phyloP scores from a whole-genome alignment of 2,888 invertebrate species.

The Brenthis ino region DNA sequence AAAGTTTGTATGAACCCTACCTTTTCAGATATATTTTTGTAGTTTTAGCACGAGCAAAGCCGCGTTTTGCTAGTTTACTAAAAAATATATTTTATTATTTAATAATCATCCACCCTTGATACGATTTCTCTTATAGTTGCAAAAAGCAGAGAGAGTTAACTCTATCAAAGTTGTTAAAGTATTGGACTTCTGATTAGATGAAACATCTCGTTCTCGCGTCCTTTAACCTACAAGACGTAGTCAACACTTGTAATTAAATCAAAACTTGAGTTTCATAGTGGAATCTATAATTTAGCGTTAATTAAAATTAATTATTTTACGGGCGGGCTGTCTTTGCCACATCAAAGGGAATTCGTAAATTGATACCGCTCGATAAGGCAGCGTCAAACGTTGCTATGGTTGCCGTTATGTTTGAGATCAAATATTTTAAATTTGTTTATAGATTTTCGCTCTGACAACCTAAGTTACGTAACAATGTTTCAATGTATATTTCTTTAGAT shows the following conservation, averaged over 20 bases:
- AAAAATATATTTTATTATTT: too few relatives aligned
- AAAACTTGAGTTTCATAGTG: constrained; percentile 31
- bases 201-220: background rate
- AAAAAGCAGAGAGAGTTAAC: too few relatives aligned
- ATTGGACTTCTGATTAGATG: too few relatives aligned
- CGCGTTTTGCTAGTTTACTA: too few relatives aligned
- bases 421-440: constrained; percentile 12
- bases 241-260: constrained; percentile 29
- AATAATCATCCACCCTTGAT: too few relatives aligned
- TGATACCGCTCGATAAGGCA: constrained; percentile 38
- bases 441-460: background rate
- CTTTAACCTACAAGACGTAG: background rate
- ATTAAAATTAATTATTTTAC: constrained; percentile 46
- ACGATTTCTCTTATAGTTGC: too few relatives aligned
- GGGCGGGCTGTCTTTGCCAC: constrained; percentile 38
- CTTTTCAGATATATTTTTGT: too few relatives aligned
- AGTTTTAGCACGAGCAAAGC: too few relatives aligned
- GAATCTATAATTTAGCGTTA: constrained; percentile 39
- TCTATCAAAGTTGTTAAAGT: too few relatives aligned
- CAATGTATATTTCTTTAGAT: background rate
- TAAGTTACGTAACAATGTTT: background rate
- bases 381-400: constrained; percentile 38
- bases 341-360: constrained; percentile 44
- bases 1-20: too few relatives aligned
- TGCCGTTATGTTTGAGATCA: constrained; percentile 16